phyloP scores from a whole-genome alignment of 2,113 vertebrate species.

The Pristiophorus japonicus region DNA sequence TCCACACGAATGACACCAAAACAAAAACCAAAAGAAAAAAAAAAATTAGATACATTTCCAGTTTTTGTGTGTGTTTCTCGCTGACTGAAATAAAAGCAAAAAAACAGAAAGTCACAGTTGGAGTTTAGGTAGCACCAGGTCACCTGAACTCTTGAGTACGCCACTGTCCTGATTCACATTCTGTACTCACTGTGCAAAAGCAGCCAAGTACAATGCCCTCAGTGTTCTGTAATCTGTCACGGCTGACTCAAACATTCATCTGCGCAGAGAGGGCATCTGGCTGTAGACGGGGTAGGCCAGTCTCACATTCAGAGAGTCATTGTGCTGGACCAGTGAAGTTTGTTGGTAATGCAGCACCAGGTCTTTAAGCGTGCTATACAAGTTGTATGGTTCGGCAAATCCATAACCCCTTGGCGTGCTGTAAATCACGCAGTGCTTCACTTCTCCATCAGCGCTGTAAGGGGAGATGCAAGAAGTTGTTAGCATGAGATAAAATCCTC shows the following conservation, averaged over 20 bases:
- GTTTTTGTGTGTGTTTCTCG: constrained; percentile 35
- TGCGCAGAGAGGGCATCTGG: constrained; percentile 73
- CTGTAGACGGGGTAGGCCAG: constrained; percentile 84
- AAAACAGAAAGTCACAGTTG: constrained; percentile 44
- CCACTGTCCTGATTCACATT: constrained; percentile 82
- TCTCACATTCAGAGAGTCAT: constrained; percentile 87
- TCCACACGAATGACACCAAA: constrained; percentile 22
- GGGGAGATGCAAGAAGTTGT: constrained; percentile 40
- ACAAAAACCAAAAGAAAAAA: constrained; percentile 31
- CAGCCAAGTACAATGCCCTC: constrained; percentile 96
- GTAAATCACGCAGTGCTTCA: constrained; percentile 96
- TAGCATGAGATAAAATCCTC: constrained; percentile 42
- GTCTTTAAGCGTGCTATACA: constrained; percentile 85
- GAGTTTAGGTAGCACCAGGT: constrained; percentile 75
- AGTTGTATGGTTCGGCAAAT: constrained; percentile 88
- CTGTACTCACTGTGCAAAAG: constrained; percentile 99
- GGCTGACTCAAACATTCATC: constrained; percentile 60
- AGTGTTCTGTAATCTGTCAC: constrained; percentile 51
- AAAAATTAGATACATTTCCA: constrained; percentile 32
- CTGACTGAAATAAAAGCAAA: constrained; percentile 35
- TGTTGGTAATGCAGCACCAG: constrained; percentile 93
- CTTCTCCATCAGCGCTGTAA: constrained; percentile 81
- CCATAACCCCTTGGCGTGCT: constrained; percentile 84
- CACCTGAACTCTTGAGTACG: constrained; percentile 62
- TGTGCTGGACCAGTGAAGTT: constrained; percentile 88